phyloP scores from a whole-genome alignment of 1,140 invertebrate species.

The Yoshiicerus persimilis region DNA sequence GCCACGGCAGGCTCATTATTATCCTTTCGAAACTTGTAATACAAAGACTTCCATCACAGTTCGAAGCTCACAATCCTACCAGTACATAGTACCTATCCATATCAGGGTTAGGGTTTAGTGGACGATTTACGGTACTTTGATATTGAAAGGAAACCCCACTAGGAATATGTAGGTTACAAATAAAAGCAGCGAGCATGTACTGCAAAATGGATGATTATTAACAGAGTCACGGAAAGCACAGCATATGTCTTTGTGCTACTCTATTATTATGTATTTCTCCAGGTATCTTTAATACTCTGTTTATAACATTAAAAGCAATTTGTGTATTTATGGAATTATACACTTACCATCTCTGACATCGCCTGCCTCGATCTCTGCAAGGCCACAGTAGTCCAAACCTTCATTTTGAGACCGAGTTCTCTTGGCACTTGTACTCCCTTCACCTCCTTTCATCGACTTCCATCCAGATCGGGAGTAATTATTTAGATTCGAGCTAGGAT shows the following conservation, averaged over 20 bases:
- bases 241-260: background rate
- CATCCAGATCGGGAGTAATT: conserved; percentile 81
- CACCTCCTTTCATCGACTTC: conserved; percentile 64
- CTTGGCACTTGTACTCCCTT: conserved; percentile 54
- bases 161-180: no score
- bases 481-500: conserved; percentile 90
- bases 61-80: no score
- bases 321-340: background rate
- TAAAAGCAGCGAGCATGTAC: no score
- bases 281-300: background rate
- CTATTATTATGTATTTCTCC: background rate
- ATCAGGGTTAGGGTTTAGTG: no score
- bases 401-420: conserved; percentile 85
- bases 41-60: no score
- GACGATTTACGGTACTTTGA: no score
- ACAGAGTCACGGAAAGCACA: no score
- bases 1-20: no score
- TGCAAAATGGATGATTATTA: no score
- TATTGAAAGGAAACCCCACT: no score
- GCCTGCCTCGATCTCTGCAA: conserved; percentile 87
- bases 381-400: conserved; percentile 66
- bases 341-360: conserved; percentile 86
- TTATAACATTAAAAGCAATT: background rate
- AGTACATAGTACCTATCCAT: no score
- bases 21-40: no score